Percentiles rank a stretch among this genome's conserved stretches.
Evolutionary conservation across 1,140 invertebrate species (phyloP).

Genomic region (Parapsyche elsis): DNA sequence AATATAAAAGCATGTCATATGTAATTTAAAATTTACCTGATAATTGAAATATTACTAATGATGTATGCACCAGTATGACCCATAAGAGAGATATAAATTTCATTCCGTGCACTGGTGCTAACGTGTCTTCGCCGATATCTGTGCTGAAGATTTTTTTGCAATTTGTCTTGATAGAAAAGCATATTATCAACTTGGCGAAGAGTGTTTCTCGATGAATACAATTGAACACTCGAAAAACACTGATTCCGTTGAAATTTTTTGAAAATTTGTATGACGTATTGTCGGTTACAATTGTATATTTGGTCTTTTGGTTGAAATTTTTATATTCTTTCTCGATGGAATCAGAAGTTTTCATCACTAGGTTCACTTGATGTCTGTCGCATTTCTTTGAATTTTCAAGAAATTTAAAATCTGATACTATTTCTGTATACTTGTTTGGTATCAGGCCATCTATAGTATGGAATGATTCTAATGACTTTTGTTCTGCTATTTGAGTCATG

Average conservation of each 20-base stretch:
- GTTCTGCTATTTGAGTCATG: conserved; percentile 29
- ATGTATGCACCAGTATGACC: conserved; percentile 64
- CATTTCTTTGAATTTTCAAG: conserved; percentile 40
- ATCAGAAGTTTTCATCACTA: conserved; percentile 38
- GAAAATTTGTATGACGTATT: conserved; percentile 20
- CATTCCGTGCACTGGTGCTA: conserved; percentile 63
- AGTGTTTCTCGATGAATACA: conserved; percentile 41
- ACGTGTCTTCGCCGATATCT: conserved; percentile 60
- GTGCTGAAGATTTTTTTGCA: conserved; percentile 55
- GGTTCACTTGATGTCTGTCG: conserved; percentile 42
- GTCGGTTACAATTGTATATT: conserved; percentile 43
- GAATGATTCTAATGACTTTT: conserved; percentile 44
- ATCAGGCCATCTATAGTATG: conserved; percentile 49
- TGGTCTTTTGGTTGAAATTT: conserved; percentile 19
- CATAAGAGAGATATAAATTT: conserved; percentile 62
- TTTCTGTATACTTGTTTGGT: conserved; percentile 50
- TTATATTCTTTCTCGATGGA: conserved; percentile 5
- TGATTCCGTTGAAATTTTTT: conserved; percentile 24
- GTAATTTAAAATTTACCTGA: conserved; percentile 58
- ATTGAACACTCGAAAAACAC: not conserved
- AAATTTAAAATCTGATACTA: conserved; percentile 44
- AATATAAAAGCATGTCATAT: not conserved
- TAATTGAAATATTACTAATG: conserved; percentile 60
- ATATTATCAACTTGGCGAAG: conserved; percentile 45
- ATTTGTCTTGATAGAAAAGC: conserved; percentile 56